These are phyloP conservation scores for Salvelinus sp. DNA, from an alignment of 2,113 vertebrate genomes.

Conservation along the genomic window DNA sequence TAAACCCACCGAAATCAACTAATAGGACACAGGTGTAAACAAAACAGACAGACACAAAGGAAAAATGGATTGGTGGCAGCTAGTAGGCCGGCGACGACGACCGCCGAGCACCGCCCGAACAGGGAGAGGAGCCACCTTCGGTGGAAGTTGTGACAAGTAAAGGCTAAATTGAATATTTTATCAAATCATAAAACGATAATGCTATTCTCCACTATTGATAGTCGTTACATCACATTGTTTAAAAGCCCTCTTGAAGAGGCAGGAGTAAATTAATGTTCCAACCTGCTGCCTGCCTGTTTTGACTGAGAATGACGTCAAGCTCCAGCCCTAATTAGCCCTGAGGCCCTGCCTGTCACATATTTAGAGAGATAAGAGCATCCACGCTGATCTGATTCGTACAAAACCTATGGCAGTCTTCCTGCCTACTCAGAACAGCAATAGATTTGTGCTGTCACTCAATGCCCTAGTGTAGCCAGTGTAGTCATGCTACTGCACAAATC, in stretches of 20 bases:
- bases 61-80: too few species aligned
- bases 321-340: background rate
- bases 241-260: background rate
- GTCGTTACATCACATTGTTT: background rate
- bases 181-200: too few species aligned
- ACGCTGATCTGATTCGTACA: constrained; percentile 52
- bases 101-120: too few species aligned
- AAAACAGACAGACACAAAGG: too few species aligned
- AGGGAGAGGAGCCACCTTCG: too few species aligned
- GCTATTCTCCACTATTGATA: too few species aligned
- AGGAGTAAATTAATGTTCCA: background rate
- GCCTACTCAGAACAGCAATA: constrained; percentile 40
- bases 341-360: background rate
- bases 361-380: background rate
- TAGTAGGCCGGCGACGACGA: too few species aligned
- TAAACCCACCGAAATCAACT: too few species aligned
- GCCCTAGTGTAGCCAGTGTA: constrained; percentile 23
- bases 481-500: constrained; percentile 48
- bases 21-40: too few species aligned
- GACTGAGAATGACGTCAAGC: background rate
- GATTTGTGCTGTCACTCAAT: constrained; percentile 64
- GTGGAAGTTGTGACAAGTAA: too few species aligned
- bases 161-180: too few species aligned
- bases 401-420: constrained; percentile 45
- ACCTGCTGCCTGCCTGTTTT: background rate